A percentile compares a stretch with the other conserved stretches of the same genome.
These are phyloP conservation scores for Axis porcinus DNA, from an alignment of 2,113 vertebrate genomes.

Conservation along the genomic window DNA sequence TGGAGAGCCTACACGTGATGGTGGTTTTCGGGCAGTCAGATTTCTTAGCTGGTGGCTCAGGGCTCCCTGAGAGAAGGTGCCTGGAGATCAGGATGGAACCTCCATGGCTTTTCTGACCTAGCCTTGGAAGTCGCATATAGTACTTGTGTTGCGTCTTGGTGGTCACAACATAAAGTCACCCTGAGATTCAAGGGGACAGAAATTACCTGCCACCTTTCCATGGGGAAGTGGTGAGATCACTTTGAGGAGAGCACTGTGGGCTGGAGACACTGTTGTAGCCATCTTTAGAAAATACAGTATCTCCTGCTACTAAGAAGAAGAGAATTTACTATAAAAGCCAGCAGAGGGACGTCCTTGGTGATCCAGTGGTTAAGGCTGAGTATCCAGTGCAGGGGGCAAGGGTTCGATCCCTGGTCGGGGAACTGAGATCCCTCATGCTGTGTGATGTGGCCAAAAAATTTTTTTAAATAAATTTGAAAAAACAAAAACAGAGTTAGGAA, in stretches of 20 bases:
- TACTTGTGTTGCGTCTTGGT: background rate
- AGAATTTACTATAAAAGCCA: background rate
- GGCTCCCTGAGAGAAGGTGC: background rate
- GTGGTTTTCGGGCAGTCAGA: background rate
- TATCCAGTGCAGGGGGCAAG: background rate
- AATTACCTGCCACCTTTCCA: background rate
- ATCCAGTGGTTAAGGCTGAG: background rate
- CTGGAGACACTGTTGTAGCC: background rate
- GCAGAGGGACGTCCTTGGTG: background rate
- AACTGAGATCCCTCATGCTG: background rate
- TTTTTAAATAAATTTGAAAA: background rate
- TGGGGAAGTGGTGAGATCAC: background rate
- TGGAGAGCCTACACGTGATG: background rate
- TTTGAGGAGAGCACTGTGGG: background rate
- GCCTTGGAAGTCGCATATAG: background rate
- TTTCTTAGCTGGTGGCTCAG: background rate
- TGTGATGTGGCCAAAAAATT: background rate
- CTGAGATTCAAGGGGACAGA: background rate
- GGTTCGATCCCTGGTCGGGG: background rate
- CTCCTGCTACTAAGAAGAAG: background rate
- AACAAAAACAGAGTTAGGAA: background rate
- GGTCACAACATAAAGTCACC: background rate
- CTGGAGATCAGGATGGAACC: background rate
- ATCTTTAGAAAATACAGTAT: background rate
- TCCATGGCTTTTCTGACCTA: background rate